Evolutionary conservation across 2,797 vertebrate species (phyloP).

Genomic region (Hydrophis major): DNA sequence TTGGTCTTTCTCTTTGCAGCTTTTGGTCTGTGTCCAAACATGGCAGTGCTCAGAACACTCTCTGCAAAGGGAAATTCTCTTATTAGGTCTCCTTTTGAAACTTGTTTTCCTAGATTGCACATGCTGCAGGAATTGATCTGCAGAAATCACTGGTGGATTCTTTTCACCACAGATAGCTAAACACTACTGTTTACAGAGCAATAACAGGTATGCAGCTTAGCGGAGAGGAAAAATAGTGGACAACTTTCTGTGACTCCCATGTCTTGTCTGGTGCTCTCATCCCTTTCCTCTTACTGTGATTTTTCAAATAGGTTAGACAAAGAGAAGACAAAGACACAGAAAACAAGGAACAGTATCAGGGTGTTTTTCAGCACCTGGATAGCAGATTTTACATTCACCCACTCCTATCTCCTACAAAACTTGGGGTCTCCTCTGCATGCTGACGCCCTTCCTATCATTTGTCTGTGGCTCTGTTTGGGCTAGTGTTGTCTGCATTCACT

Average conservation of each 20-base stretch:
- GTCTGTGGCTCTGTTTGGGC: background rate
- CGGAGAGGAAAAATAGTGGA: too few species aligned
- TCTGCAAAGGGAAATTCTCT: background rate
- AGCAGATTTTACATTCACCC: background rate
- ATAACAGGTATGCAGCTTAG: background rate
- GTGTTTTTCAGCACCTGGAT: background rate
- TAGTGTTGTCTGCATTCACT: background rate
- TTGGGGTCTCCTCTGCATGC: background rate
- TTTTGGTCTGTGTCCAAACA: background rate
- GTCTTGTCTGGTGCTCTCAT: background rate
- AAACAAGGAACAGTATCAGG: background rate
- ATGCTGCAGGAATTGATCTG: background rate
- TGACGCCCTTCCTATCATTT: background rate
- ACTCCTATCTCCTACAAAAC: background rate
- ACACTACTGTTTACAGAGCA: background rate
- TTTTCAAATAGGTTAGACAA: background rate
- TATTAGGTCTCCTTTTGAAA: background rate
- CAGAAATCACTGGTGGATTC: background rate
- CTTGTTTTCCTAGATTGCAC: background rate
- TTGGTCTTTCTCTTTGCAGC: background rate
- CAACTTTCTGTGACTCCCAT: background rate
- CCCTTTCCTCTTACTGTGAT: background rate
- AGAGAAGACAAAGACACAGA: background rate
- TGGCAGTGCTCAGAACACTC: background rate
- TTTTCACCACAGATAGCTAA: background rate